Conservation (phyloP, 2,113 vertebrate genomes). For the Balaeniceps rex region DNA sequence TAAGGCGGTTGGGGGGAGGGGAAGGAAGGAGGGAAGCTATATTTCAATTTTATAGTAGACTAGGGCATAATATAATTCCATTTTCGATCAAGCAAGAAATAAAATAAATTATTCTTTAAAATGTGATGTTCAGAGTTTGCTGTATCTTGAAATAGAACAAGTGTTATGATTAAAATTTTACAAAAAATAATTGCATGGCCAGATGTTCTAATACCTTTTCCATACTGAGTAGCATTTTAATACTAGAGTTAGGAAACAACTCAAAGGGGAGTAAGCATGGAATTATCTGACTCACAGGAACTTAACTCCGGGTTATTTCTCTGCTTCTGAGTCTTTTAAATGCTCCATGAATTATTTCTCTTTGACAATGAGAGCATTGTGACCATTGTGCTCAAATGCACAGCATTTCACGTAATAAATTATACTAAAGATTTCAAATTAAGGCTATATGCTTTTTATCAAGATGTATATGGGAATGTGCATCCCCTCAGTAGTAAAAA, state of each 20-base stretch:
- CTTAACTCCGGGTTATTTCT: background rate
- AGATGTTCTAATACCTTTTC: background rate
- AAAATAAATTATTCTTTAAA: background rate
- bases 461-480: background rate
- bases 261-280: background rate
- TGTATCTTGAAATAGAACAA: background rate
- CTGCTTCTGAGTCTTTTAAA: background rate
- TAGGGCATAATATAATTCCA: background rate
- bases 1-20: accelerated
- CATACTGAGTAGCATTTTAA: background rate
- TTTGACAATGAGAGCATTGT: background rate
- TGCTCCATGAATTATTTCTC: background rate
- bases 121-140: background rate
- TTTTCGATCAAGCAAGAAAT: background rate
- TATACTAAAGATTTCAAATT: background rate
- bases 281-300: background rate
- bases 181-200: background rate
- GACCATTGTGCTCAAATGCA: background rate
- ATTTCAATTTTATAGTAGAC: background rate
- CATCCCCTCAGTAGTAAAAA: background rate
- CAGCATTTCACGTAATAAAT: background rate
- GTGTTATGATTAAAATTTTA: background rate
- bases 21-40: background rate
- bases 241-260: background rate
- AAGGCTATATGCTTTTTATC: background rate